Conservation (phyloP, 2,888 invertebrate species). For the Ichneumoninae sp. region DNA sequence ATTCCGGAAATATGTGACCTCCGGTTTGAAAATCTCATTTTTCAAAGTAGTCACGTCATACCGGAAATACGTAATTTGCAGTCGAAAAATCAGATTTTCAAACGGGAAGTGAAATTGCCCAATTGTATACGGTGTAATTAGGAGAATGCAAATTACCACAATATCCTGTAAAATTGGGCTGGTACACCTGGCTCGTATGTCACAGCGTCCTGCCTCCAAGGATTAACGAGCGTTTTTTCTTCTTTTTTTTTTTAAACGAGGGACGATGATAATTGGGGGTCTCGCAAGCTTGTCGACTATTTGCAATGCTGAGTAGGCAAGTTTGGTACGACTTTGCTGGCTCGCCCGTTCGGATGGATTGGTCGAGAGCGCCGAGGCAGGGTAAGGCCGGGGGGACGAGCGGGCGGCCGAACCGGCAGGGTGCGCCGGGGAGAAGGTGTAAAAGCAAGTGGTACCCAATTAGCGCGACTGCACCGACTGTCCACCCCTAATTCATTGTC, state of each 20-base stretch:
- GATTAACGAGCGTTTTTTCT: neutral
- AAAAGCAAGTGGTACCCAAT: conserved; percentile 78
- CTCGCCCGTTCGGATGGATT: conserved; percentile 65
- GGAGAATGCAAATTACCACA: neutral
- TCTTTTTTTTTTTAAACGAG: conserved; percentile 24
- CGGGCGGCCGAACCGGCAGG: conserved; percentile 20
- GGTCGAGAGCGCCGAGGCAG: neutral
- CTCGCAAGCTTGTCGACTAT: conserved; percentile 61
- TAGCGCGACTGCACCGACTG: conserved; percentile 70
- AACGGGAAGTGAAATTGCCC: neutral
- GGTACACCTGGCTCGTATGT: neutral
- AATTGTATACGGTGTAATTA: neutral
- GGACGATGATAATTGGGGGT: conserved; percentile 43
- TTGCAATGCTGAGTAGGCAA: conserved; percentile 75
- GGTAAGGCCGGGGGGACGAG: neutral
- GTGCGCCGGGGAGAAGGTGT: conserved; percentile 70
- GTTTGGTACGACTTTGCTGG: conserved; percentile 67
- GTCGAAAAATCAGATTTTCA: neutral
- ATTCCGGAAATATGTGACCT: too few relatives aligned
- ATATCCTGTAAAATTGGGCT: neutral
- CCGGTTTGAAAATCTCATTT: too few relatives aligned
- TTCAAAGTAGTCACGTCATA: too few relatives aligned
- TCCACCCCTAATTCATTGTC: conserved; percentile 60
- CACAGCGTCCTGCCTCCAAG: neutral
- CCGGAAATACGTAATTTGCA: too few relatives aligned